Base-by-base conservation (phyloP, 2,888 invertebrate genomes). In the Coenonympha glycerion region DNA sequence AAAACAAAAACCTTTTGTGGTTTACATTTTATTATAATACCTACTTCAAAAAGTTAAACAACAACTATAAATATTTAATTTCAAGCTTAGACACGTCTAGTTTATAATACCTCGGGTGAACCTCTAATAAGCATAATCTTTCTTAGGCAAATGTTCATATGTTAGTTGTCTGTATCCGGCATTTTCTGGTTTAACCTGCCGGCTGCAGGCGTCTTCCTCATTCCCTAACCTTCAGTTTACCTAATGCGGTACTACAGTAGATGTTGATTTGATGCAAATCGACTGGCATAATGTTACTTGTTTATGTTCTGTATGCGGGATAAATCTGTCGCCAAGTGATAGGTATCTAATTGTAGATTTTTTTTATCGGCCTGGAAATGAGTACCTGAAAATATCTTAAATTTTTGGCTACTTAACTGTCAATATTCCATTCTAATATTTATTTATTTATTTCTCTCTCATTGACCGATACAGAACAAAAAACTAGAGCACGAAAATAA, bases 141-240 rank as follows among this genome's bases (percentile, higher is more conserved):
- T 36, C 37, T 19, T 11, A 28, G 13, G n/a, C 3, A 36, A 46
- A 46, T 46, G 36, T 46, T 46, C 26, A 16, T 18, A 19, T 18
- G 11, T 18, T 5, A 41, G 30, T 28, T 47, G 31, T 30, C 26
- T 19, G 37, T 70, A 67, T 65, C 72, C 68, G 62, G 53, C 45
- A 57, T 57, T 63, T 68, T 66, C 66, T 58, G 64, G 68, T 66
- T 76, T 72, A 74, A 69, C 73, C 64, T 60, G 68, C 69, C 69
- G 59, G 61, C n/a, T n/a, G n/a, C 54, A 57, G 54, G 49, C 55
- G 56, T 58, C 61, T 74, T 73, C 72, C 73, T 69, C 59, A 57
- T 66, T 60, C 49, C 47, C 51, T 55, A 60, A 62, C 69, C 69
- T 72, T 72, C 66, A 58, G 53, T 59, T 55, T 55, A 47, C 49